Evolutionary conservation across 1,140 invertebrate genomes (phyloP), one percentile per base, ranked within the genome.

Genomic region (Bombus picipes): DNA sequence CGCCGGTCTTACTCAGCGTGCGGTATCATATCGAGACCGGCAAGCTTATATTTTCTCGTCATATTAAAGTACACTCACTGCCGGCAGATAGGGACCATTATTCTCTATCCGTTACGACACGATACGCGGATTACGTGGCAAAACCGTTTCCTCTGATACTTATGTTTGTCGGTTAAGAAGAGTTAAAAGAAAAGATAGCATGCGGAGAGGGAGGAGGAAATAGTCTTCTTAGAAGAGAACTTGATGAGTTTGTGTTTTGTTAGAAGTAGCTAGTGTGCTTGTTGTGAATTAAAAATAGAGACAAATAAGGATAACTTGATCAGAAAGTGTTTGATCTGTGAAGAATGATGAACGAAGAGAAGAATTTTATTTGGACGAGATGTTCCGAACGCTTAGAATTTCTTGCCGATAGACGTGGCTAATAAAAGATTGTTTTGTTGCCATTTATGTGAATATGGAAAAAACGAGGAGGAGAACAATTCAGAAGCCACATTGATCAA

Each of bases 11-110:
- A 79, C 73, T 72, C 84, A 86, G 84, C 84, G 80, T 82, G 79
- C 84, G 84, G 84, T 86, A 86, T 86, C 85, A 72, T 87, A 87
- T 83, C 85, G 73, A 78, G 85, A 70, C 80, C 68, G 57, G 81
- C 85, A 87, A 72, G 81, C 85, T 87, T 83, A 87, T 87, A 87
- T 87, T 87, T 87, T 83, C 81, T 87, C 85, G 85, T 87, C 85
- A 87, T 87, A 87, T 87, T 87, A 83, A 87, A 78, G 81, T 77
- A 87, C 81, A 47, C 34, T 59, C 81, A 74, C 41, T 77, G 74
- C 73, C 81, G 81, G 65, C 81, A 87, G 81, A 87, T 87, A 87
- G 57, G 57, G 74, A 78, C 85, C 72, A 87, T 87, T 87, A 87
- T 87, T 87, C 85, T 86, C 85, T 77, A 86, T 86, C 81, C 57